Evolutionary conservation across 2,113 vertebrate species (phyloP), one percentile per base, ranked within the genome.

Genomic region (Epinephelus lanceolatus): DNA sequence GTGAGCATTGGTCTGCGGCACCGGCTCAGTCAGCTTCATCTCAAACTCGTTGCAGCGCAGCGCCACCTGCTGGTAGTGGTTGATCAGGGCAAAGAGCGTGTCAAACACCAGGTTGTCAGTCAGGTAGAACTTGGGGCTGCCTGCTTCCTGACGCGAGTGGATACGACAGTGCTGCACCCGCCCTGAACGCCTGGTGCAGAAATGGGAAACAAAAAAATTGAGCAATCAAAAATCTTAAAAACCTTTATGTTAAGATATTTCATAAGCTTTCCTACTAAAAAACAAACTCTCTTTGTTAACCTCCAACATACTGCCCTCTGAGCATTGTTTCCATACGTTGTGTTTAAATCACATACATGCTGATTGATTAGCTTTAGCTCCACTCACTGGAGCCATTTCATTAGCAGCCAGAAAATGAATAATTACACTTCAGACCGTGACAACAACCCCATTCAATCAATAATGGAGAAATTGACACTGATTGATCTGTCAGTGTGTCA

Each of bases 71-170:
- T 99, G 98, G 94, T 99, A 99, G 94, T 99, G 98, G 4, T 95
- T 98, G 94, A 99, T 99, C 91, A 99, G 97, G 76, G 97, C 97
- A 56, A 98, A 99, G 73, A 99, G 97, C 0, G 97, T 98, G 92
- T 99, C 98, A 0, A 99, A 99, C 86, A 99, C 98, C 69, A 99
- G 96, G 95, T 99, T 99, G 95, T 99, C 98, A 0, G 98, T 99
- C 92, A 99, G 94, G 95, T 98, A 99, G 96, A 99, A 99, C 94
- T 99, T 99, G 77, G 98, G 97, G 92, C 97, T 97, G 70, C 98
- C 98, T 0, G 98, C 98, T 19, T 99, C 98, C 93, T 99, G 98
- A 14, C 98, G 96, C 0, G 98, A 99, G 94, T 99, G 98, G 89
- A 99, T 99, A 2, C 98, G 96, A 91, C 98, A 99, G 86, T 99